Evolutionary conservation across 1,140 invertebrate species (phyloP), one percentile per base, ranked within the genome.

Genomic region (Drosophila guanche): DNA sequence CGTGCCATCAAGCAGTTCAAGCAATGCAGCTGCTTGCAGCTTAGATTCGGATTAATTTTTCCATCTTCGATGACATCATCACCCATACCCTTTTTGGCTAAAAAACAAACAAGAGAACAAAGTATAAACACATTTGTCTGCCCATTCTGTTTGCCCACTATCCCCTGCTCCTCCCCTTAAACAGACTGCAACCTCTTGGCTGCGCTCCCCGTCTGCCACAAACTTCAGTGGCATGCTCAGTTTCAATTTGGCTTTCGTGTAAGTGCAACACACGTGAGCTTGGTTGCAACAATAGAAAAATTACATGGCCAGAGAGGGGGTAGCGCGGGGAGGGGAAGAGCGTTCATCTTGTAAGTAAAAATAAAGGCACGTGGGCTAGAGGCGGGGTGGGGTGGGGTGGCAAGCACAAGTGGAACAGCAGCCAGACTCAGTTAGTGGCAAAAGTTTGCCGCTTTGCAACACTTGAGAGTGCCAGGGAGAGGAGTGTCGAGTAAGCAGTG

Each of bases 161-260:
- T 4, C 12, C 20, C 12, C 6, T 20, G 16, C 16, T 20, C 0
- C 16, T 20, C 10, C 29, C 27, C 25, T 59, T 45, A 43, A 12
- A 40, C 25, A 66, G 16, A 12, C 4, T 33, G 29, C 10, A 33
- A 33, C 29, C 29, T 8, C 29, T 33, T 33, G 3, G 29, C 42
- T 46, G 16, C 16, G 16, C 16, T 20, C 16, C 5, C 23, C 37
- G 10, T 7, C 20, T 37, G 33, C 33, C 33, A 37, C 33, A 37
- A 37, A 68, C 41, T 76, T 81, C 69, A 58, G 74, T 68, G 48
- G 53, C 57, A 61, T 68, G 63, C 57, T 86, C 72, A 69, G 59
- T 80, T 80, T 76, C 76, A 86, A 85, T 85, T 85, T 86, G 60
- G 63, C 72, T 76, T 76, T 85, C 72, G 66, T 79, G 54, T 72